Base-by-base conservation (phyloP, 2,797 vertebrate genomes). In the Gallinago nigripennis region DNA sequence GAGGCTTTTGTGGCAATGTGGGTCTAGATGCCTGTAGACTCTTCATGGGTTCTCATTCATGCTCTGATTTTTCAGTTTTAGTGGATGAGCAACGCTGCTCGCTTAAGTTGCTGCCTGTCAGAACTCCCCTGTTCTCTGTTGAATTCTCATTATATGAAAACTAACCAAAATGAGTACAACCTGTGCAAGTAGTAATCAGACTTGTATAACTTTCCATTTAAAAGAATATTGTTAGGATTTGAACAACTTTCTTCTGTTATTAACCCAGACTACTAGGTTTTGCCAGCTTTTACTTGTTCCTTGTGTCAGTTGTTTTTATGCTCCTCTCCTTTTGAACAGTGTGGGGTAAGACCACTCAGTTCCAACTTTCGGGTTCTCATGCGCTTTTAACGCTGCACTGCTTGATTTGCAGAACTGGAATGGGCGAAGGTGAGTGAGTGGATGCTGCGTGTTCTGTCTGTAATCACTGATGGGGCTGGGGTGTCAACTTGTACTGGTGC, bases 381-480 rank as follows among this genome's bases (percentile, higher is more conserved):
- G 73, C 37, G 12, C 80, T 90, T 86, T 65, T 96, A 83, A 30
- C 0, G 19, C 86, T 89, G 77, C 51, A 53, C 45, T 89, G 2
- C 69, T 93, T 92, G 91, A 51, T 95, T 94, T 93, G 23, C 88
- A 87, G 78, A 79, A 6, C 68, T 66, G 88, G 66, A 81, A 28
- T 90, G 72, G 87, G 61, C 91, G 78, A 54, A 95, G 50, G 83
- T 78, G 27, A 88, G 92, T 92, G 76, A 90, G 77, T 37, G 72
- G 65, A 23, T 88, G 60, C 41, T 94, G 75, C 5, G 0, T 70
- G 28, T 82, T 50, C 37, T 80, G 43, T 69, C 33, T 3, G 1
- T 77, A 45, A 4, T 69, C n/a, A 16, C 31, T 56, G 45, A 4
- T 82, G 87, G 39, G 56, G 37, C 50, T 50, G 71, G 72, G 65